phyloP scores from a whole-genome alignment of 2,113 vertebrate genomes.

The Ascaphus truei region DNA sequence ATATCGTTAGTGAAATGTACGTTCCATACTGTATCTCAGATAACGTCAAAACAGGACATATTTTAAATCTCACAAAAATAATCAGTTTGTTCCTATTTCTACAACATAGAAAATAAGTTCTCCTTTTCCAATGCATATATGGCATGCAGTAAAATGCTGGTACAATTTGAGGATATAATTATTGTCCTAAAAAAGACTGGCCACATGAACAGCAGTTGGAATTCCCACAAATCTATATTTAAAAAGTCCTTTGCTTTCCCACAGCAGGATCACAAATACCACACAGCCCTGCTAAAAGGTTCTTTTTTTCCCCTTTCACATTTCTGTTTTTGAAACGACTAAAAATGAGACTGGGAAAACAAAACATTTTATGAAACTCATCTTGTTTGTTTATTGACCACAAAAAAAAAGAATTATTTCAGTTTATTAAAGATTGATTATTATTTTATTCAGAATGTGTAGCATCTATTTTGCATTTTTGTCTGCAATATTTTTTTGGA shows the following conservation, averaged over 20 bases:
- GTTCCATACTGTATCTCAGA: neutral
- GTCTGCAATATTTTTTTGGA: no score
- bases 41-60: neutral
- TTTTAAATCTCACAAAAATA: neutral
- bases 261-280: slow-evolving; percentile 13
- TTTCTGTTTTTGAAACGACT: slow-evolving; percentile 4
- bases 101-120: neutral
- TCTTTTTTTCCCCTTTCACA: slow-evolving; percentile 19
- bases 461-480: no score
- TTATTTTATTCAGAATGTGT: no score
- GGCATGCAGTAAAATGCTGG: neutral
- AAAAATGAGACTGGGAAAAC: neutral
- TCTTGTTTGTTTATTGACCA: neutral
- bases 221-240: slow-evolving; percentile 36
- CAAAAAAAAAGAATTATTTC: neutral
- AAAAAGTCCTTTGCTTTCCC: slow-evolving; percentile 20
- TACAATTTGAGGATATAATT: neutral
- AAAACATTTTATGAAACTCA: neutral
- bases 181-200: neutral
- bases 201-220: slow-evolving; percentile 4
- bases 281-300: neutral
- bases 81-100: neutral
- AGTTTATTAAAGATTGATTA: neutral
- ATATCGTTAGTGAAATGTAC: neutral
- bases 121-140: neutral